A percentile compares a stretch with the other conserved stretches of the same genome.
Conservation (phyloP, 2,888 invertebrate species). For the Drosophila glabriapex region DNA sequence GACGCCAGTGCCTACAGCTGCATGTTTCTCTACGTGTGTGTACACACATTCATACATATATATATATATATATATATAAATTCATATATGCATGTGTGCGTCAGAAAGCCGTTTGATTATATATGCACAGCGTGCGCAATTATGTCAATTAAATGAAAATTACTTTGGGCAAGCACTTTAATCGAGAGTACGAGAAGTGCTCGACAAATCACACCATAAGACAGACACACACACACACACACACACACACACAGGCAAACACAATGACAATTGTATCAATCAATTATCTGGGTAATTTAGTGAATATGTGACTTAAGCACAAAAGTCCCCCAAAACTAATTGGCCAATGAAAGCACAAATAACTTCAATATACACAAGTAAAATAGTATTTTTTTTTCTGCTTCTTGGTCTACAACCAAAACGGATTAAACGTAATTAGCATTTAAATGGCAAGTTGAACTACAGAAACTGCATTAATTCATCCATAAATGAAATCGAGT, state of each 20-base stretch:
- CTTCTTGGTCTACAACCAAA: background rate
- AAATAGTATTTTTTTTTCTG: background rate
- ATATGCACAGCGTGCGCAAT: conserved; percentile 80
- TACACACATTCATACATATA: background rate
- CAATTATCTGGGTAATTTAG: conserved; percentile 42
- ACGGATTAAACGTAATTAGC: conserved; percentile 36
- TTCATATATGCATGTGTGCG: conserved; percentile 7
- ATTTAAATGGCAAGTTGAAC: conserved; percentile 27
- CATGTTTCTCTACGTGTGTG: conserved; percentile 7
- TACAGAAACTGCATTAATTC: conserved; percentile 24
- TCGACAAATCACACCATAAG: conserved; percentile 39
- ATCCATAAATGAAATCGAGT: conserved; percentile 23
- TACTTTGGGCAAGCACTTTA: conserved; percentile 66
- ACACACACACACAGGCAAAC: conserved; percentile 11
- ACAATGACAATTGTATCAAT: conserved; percentile 12
- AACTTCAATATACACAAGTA: conserved; percentile 9
- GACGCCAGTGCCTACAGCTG: conserved; percentile 44
- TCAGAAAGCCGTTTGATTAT: conserved; percentile 65
- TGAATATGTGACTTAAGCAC: conserved; percentile 20
- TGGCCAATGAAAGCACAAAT: conserved; percentile 47
- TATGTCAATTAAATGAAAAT: conserved; percentile 80
- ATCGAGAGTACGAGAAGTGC: conserved; percentile 23
- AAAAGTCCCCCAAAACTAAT: conserved; percentile 48
- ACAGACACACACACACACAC: conserved; percentile 10
- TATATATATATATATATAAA: background rate